Evolutionary conservation across 2,888 invertebrate species (phyloP), one percentile per base, ranked within the genome.

Genomic region (Hirtodrosophila alboralis): DNA sequence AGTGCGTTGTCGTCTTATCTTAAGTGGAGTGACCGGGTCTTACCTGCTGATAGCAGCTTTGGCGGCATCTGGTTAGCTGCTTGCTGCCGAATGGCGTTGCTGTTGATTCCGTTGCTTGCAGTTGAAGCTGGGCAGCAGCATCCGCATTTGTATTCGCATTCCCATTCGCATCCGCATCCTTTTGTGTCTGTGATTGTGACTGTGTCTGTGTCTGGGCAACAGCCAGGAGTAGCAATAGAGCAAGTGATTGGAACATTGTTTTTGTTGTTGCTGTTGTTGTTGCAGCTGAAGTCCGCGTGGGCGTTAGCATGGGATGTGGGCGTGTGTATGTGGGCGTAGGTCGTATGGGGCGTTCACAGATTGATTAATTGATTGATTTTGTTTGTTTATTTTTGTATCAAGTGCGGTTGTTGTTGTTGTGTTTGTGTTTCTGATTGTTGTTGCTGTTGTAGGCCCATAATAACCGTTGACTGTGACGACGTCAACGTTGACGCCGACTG

Each of bases 41-140:
- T 79, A 90, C 90, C 90, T 89, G 89, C 79, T 88, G 89, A 86
- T 90, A 89, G 83, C 90, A 90, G 72, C 87, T 90, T 87, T 90
- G 90, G 72, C 88, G 89, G 83, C 90, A 90, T 84, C 88, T 89
- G 77, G 77, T 88, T 61, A 90, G 83, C 84, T 90, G 89, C 69
- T 89, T 90, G 57, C 87, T 85, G 64, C 78, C 83, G 37, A 88
- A 66, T 53, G 66, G 57, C 33, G 65, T 58, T 31, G 68, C 49
- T 21, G 58, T 43, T 27, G 72, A 43, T 10, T 58, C 12, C 14
- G 47, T 18, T n/a, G 45, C 43, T 30, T 33, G 52, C 36, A 14
- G 48, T 30, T 33, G 52, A 30, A 14, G 48, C 18, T 16, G 49
- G 14, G 53, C 40, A 8, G 54, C 16, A 43, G 66, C 61, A 23